Conservation (phyloP, 1,140 invertebrate species). For the Hydropsyche tenuis region DNA sequence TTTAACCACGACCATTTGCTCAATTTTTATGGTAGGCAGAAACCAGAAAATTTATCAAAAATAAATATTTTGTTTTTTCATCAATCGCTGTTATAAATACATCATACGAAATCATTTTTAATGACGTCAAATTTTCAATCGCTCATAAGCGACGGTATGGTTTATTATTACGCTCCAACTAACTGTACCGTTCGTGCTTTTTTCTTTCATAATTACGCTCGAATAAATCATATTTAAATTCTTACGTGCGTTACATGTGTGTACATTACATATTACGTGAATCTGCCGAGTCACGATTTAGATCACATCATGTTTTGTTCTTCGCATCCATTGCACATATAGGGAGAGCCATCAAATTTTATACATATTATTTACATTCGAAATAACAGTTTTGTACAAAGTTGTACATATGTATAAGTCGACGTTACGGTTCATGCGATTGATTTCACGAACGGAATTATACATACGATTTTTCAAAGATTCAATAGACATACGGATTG, state of each 20-base stretch:
- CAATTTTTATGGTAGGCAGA: too few species aligned
- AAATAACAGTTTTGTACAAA: not conserved
- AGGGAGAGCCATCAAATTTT: not conserved
- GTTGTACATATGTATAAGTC: not conserved
- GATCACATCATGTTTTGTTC: slow-evolving; percentile 2
- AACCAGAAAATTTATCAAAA: too few species aligned
- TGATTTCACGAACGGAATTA: too few species aligned
- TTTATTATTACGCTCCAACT: not conserved
- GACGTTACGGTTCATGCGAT: too few species aligned
- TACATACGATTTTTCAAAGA: too few species aligned
- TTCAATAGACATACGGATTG: too few species aligned
- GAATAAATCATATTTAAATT: slow-evolving; percentile 6
- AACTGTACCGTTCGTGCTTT: not conserved
- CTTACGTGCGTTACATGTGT: not conserved
- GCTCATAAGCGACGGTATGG: too few species aligned
- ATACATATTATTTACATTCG: not conserved
- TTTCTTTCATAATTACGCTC: not conserved
- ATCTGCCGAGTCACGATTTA: slow-evolving; percentile 3
- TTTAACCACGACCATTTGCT: too few species aligned
- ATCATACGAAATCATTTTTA: too few species aligned
- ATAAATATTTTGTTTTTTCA: too few species aligned
- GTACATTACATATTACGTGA: not conserved
- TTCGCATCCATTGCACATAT: not conserved
- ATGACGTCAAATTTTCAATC: too few species aligned
- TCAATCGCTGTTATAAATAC: too few species aligned